A percentile compares a stretch with the other conserved stretches of the same genome.
Evolutionary conservation across 1,140 invertebrate species (phyloP).

Genomic region (Drosophila subobscura): DNA sequence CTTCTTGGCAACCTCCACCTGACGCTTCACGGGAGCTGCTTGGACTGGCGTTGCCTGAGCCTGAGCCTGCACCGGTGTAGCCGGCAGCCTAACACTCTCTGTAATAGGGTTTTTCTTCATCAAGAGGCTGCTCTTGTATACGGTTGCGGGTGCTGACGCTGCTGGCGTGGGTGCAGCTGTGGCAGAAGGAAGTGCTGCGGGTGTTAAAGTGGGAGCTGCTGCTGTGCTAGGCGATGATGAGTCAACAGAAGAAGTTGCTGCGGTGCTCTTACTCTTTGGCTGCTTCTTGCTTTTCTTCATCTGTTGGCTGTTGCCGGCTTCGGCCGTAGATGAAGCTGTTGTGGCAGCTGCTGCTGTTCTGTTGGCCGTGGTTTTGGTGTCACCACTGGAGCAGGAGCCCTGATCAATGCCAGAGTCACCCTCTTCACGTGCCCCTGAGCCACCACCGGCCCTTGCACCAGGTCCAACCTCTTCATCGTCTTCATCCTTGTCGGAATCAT

Average conservation of each 20-base stretch:
- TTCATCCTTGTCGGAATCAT: slow-evolving; percentile 87
- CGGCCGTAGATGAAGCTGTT: slow-evolving; percentile 4
- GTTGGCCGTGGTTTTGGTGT: slow-evolving; percentile 85
- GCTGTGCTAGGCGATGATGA: slow-evolving; percentile 21
- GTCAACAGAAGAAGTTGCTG: slow-evolving; percentile 9
- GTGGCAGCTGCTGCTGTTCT: slow-evolving; percentile 43
- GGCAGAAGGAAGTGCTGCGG: slow-evolving; percentile 3
- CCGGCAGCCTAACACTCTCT: slow-evolving; percentile 34
- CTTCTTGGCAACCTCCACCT: slow-evolving; percentile 48
- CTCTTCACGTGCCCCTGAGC: slow-evolving; percentile 88
- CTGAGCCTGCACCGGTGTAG: slow-evolving; percentile 6
- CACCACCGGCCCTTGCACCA: slow-evolving; percentile 60
- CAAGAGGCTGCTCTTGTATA: slow-evolving; percentile 34
- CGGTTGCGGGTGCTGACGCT: slow-evolving; percentile 5
- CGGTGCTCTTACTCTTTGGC: slow-evolving; percentile 52
- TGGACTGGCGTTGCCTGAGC: not conserved
- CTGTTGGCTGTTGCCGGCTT: slow-evolving; percentile 85
- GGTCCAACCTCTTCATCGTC: slow-evolving; percentile 86
- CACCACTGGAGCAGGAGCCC: slow-evolving; percentile 92
- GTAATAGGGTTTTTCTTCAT: slow-evolving; percentile 37
- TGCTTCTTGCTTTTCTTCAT: slow-evolving; percentile 90
- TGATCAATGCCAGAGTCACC: slow-evolving; percentile 94
- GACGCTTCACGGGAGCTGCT: slow-evolving; percentile 41
- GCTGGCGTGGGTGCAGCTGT: slow-evolving; percentile 1
- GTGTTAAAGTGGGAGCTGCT: not conserved